These are phyloP conservation scores for Onychomys arenicola DNA, from an alignment of 2,797 vertebrate species.

Conservation along the genomic window DNA sequence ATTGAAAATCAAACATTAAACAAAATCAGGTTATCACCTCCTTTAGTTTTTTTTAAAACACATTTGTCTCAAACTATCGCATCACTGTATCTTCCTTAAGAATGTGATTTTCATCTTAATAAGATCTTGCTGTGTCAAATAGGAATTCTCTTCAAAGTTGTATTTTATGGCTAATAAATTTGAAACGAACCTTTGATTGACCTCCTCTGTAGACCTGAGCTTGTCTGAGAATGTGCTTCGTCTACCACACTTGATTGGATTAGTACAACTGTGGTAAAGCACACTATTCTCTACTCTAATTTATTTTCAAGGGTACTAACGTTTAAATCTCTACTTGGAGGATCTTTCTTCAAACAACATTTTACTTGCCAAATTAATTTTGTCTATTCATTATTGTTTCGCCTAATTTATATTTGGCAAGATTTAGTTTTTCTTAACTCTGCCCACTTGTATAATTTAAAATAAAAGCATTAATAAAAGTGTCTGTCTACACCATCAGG, in stretches of 20 bases:
- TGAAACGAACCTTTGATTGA: neutral
- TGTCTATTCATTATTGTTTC: constrained; percentile 11
- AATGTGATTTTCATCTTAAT: neutral
- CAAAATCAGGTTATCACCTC: neutral
- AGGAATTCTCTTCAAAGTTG: constrained; percentile 19
- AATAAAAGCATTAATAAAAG: neutral
- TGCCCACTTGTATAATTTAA: neutral
- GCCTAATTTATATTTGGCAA: constrained; percentile 33
- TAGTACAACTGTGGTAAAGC: neutral
- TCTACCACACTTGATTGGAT: constrained; percentile 35
- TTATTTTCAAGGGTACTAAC: neutral
- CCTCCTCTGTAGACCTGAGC: constrained; percentile 1
- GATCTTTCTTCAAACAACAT: neutral
- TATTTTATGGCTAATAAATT: constrained; percentile 13
- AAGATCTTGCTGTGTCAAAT: neutral
- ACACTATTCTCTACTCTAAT: constrained; percentile 13
- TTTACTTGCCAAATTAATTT: constrained; percentile 48
- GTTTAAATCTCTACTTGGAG: neutral
- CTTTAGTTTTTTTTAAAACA: neutral
- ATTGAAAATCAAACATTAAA: neutral
- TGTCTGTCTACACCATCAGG: neutral
- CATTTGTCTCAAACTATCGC: neutral
- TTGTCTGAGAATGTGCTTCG: neutral
- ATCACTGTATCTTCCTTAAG: neutral
- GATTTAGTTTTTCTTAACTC: neutral